Conservation (phyloP, 1,140 invertebrate genomes). For the Pararge aegeria region DNA sequence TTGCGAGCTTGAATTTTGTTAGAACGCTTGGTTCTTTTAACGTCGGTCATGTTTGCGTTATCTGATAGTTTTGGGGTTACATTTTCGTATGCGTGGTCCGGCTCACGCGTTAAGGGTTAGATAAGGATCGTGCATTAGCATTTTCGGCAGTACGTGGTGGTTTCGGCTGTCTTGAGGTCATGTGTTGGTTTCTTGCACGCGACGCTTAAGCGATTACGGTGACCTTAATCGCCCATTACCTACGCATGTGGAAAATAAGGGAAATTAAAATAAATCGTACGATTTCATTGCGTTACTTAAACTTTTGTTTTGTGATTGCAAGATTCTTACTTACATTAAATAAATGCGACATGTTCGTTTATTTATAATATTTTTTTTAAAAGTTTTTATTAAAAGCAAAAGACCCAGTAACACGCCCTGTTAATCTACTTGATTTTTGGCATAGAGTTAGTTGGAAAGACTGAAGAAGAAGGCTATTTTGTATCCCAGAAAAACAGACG, state of each 20-base stretch:
- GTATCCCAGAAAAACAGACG: too few species aligned
- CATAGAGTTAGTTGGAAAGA: too few species aligned
- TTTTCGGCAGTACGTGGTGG: constrained; percentile 51
- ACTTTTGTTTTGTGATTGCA: too few species aligned
- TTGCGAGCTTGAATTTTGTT: not conserved
- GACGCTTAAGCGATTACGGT: constrained; percentile 29
- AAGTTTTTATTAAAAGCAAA: too few species aligned
- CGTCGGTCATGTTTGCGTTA: constrained; percentile 49
- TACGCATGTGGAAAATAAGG: constrained; percentile 22
- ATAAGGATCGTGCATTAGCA: constrained; percentile 69
- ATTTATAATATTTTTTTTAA: too few species aligned
- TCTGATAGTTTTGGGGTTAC: constrained; percentile 72
- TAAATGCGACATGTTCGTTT: too few species aligned
- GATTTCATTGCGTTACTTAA: constrained; percentile 3
- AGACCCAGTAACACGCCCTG: too few species aligned
- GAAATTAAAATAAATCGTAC: constrained; percentile 21
- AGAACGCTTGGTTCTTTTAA: constrained; percentile 24
- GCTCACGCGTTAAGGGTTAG: constrained; percentile 60
- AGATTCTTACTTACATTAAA: not conserved
- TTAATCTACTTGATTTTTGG: too few species aligned
- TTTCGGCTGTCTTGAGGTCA: constrained; percentile 65
- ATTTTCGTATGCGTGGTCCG: constrained; percentile 70
- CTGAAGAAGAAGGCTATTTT: too few species aligned
- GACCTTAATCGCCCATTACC: constrained; percentile 27
- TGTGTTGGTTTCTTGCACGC: constrained; percentile 60